Evolutionary conservation across 2,888 invertebrate species (phyloP).

Genomic region (Dyspetes luteomarginatus): DNA sequence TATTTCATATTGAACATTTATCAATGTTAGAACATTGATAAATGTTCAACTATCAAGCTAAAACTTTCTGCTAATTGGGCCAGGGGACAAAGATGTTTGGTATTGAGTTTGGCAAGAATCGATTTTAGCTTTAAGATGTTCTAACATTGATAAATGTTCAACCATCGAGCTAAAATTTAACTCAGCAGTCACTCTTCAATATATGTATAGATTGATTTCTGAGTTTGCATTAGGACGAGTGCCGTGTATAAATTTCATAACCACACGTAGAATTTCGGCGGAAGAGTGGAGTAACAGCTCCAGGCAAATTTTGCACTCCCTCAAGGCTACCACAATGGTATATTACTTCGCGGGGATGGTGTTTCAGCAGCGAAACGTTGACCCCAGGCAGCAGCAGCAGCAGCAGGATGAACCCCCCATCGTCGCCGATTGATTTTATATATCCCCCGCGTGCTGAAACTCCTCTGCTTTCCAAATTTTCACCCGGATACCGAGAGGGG

Average conservation of each 20-base stretch:
- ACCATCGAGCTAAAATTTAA: too few relatives aligned
- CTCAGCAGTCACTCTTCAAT: too few relatives aligned
- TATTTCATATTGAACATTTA: too few relatives aligned
- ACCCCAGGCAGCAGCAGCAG: slow-evolving; percentile 45
- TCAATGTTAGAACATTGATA: too few relatives aligned
- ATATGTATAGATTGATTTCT: neutral
- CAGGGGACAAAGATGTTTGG: too few relatives aligned
- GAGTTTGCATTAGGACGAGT: neutral
- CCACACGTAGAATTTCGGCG: neutral
- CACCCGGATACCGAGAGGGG: slow-evolving; percentile 68
- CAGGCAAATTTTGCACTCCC: slow-evolving; percentile 50
- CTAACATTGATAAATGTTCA: too few relatives aligned
- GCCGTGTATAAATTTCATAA: slow-evolving; percentile 13
- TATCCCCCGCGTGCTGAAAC: slow-evolving; percentile 44
- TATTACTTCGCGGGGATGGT: slow-evolving; percentile 28
- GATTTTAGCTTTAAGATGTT: too few relatives aligned
- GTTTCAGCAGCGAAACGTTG: slow-evolving; percentile 45
- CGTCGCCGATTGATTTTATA: slow-evolving; percentile 65
- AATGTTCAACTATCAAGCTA: too few relatives aligned
- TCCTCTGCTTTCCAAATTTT: slow-evolving; percentile 76
- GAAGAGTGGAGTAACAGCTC: slow-evolving; percentile 23
- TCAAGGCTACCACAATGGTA: slow-evolving; percentile 39
- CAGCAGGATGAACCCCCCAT: slow-evolving; percentile 37
- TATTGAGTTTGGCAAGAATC: too few relatives aligned
- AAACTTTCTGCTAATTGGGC: too few relatives aligned